phyloP scores from a whole-genome alignment of 2,797 vertebrate genomes.

The Ctenochaetus hawaiiensis region DNA sequence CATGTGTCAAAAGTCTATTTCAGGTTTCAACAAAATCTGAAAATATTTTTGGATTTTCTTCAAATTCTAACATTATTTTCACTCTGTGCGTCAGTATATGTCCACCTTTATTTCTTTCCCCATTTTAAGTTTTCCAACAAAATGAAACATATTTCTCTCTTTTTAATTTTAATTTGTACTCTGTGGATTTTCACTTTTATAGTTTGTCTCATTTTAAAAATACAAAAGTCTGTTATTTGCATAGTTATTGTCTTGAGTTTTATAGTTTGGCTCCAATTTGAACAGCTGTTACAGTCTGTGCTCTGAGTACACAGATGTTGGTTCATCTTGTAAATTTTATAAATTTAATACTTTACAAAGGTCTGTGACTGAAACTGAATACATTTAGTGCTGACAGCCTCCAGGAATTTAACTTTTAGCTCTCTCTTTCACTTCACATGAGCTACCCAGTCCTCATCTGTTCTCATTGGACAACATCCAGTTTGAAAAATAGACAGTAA shows the following conservation, averaged over 20 bases:
- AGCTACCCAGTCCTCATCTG: not conserved
- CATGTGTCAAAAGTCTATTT: not conserved
- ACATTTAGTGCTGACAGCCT: not conserved
- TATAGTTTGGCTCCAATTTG: not conserved
- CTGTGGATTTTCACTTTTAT: not conserved
- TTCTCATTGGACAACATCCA: not conserved
- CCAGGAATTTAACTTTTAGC: not conserved
- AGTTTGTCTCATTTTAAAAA: not conserved
- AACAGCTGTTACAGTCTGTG: not conserved
- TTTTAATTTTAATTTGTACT: not conserved
- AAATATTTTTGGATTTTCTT: not conserved
- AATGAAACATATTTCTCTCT: no score
- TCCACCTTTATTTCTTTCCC: no score
- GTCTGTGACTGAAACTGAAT: not conserved
- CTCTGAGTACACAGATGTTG: not conserved
- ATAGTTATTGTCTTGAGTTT: not conserved
- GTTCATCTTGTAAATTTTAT: slow-evolving; percentile 3
- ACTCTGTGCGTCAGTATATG: no score
- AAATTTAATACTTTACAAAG: slow-evolving; percentile 2
- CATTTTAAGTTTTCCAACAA: no score
- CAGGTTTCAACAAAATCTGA: not conserved
- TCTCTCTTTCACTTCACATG: not conserved
- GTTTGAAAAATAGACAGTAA: no score
- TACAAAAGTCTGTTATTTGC: not conserved
- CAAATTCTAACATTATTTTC: no score